Base-by-base conservation (phyloP, 2,888 invertebrate genomes). In the Pseudococcus jackbeardsleyi region DNA sequence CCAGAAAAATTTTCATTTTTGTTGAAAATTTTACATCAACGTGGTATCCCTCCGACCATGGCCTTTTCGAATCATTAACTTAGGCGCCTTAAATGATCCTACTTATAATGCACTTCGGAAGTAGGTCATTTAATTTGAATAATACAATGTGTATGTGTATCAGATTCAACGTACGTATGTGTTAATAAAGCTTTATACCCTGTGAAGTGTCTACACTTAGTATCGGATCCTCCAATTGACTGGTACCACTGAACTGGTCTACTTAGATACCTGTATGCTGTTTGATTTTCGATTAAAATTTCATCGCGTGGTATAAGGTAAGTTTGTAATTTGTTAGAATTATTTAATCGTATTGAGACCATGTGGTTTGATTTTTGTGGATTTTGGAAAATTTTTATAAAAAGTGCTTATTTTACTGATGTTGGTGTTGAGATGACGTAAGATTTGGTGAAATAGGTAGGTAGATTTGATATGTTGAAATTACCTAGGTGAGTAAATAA, bases 81-180 rank as follows among this genome's bases (percentile, higher is more conserved):
- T 54, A 22, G 85, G 85, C 85, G 85, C 59, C 85, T 50, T 54
- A 48, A 59, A 54, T 59, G 26, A 39, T 22, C n/a, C 26, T 33
- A 33, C 39, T n/a, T 54, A 33, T 86, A 46, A 86, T 86, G 86
- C 22, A 77, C 33, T 87, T 79, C 77, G 87, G 79, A 87, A 87
- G 79, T 87, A 87, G 87, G 87, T 87, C 87, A 50, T 87, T 87
- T 79, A 79, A 87, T 79, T 87, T 87, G 87, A 79, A 79, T 77
- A 77, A 54, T 77, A 46, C 79, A 79, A 46, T 68, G 79, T 87
- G 77, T 39, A 64, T 87, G 50, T 22, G 79, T 50, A 84, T 84
- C 22, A 48, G 84, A 48, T 50, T 84, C 46, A 3, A 84, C 26
- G 39, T 26, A 84, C 9, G 50, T 84, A 82, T 82, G 42, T 48